Evolutionary conservation across 2,113 vertebrate genomes (phyloP), one percentile per base, ranked within the genome.

Genomic region (Tragulus kanchil): DNA sequence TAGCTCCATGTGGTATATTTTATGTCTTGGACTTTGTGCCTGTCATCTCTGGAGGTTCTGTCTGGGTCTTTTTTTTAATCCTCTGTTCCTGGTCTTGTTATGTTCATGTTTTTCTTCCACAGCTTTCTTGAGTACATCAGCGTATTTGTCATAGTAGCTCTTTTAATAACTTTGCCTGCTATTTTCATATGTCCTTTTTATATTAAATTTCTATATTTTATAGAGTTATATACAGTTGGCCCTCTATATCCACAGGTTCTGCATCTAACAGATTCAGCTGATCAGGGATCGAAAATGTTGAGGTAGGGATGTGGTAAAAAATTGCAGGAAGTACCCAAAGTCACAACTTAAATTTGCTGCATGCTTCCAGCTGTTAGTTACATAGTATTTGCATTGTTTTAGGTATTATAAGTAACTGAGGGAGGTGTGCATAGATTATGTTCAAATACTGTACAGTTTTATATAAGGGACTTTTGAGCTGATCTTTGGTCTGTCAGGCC

Each of bases 131-230:
- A 85, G 25, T 82, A 45, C 45, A 52, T 69, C 6, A 83, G 48
- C 9, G 26, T 87, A 67, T 69, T 69, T 89, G 48, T 94, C 31
- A 64, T 94, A 67, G 23, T 96, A 67, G 14, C 19, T 92, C 17
- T 86, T 92, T 75, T 56, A 92, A 15, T 16, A 75, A 75, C 31
- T 87, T 85, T 69, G 23, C 13, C 8, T 84, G 10, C 45, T 87
- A 1, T 85, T 89, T 95, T 45, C 36, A 19, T 88, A 65, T 73
- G 15, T 52, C 78, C 45, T 73, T 88, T 88, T 58, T 73, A 73
- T 21, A 36, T 92, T 13, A 58, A 45, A 67, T 78, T 65, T 45
- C 42, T 78, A 5, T 59, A 42, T 73, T 73, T 73, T 59, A 59
- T 59, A 15, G 19, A 31, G 19, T 50, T 65, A 48, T 65, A 48